Evolutionary conservation across 2,113 vertebrate species (phyloP).

Genomic region (Pelecanoides urinatrix): DNA sequence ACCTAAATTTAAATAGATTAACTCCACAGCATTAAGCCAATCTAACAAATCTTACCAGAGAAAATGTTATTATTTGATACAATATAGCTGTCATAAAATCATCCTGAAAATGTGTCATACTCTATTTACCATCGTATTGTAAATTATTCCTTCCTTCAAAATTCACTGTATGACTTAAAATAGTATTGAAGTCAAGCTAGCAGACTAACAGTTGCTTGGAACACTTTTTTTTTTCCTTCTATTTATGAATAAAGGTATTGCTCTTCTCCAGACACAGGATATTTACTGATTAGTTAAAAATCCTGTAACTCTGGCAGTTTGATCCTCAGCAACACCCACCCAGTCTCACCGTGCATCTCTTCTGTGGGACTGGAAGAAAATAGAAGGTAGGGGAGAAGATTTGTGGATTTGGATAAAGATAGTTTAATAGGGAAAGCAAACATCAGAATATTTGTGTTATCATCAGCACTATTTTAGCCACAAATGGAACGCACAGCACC

Average conservation of each 20-base stretch:
- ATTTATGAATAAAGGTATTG: neutral
- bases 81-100: neutral
- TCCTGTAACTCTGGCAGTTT: neutral
- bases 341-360: neutral
- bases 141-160: neutral
- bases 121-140: neutral
- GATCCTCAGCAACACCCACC: neutral
- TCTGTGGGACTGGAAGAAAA: neutral
- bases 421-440: neutral
- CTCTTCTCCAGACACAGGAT: neutral
- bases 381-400: neutral
- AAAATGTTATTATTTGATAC: neutral
- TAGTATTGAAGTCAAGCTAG: neutral
- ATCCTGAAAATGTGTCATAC: neutral
- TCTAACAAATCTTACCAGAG: neutral
- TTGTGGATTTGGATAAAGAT: neutral
- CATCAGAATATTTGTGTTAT: neutral
- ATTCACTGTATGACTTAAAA: neutral
- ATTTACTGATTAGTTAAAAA: neutral
- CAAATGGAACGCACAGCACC: neutral
- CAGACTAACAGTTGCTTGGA: neutral
- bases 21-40: neutral
- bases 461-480: neutral
- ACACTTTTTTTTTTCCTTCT: too few relatives aligned
- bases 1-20: neutral